phyloP scores from a whole-genome alignment of 2,113 vertebrate species.

The Cariama cristata region DNA sequence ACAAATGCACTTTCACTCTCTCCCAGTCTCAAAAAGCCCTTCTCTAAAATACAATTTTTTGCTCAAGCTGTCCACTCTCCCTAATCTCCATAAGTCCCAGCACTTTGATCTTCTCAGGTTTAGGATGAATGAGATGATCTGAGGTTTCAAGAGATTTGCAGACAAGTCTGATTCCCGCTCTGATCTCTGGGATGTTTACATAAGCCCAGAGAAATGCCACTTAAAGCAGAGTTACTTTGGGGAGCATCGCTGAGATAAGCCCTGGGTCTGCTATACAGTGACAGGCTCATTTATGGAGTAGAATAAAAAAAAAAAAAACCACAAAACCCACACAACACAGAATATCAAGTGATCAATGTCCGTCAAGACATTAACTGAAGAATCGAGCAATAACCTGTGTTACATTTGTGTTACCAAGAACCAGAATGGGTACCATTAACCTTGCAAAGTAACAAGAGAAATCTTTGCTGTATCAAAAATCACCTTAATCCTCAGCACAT shows the following conservation, averaged over 20 bases:
- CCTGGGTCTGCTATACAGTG: neutral
- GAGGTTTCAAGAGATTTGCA: neutral
- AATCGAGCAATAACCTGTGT: neutral
- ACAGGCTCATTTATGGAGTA: neutral
- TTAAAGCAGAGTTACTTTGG: neutral
- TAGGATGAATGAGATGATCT: neutral
- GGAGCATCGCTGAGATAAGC: neutral
- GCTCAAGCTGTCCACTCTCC: neutral
- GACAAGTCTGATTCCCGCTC: neutral
- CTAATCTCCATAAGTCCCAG: neutral
- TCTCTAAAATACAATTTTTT: neutral
- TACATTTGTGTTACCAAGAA: neutral
- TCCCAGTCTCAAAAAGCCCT: neutral
- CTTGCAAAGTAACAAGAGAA: constrained; percentile 10
- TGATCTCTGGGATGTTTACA: neutral
- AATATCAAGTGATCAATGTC: neutral
- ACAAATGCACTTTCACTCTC: neutral
- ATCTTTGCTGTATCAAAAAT: neutral
- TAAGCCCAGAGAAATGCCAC: neutral
- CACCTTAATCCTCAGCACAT: neutral
- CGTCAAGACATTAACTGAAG: neutral
- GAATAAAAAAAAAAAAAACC: neutral
- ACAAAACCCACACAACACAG: too few species aligned
- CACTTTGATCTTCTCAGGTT: neutral
- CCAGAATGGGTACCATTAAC: neutral